Conservation (phyloP, 1,140 invertebrate species). For the Chlorops oryzae region DNA sequence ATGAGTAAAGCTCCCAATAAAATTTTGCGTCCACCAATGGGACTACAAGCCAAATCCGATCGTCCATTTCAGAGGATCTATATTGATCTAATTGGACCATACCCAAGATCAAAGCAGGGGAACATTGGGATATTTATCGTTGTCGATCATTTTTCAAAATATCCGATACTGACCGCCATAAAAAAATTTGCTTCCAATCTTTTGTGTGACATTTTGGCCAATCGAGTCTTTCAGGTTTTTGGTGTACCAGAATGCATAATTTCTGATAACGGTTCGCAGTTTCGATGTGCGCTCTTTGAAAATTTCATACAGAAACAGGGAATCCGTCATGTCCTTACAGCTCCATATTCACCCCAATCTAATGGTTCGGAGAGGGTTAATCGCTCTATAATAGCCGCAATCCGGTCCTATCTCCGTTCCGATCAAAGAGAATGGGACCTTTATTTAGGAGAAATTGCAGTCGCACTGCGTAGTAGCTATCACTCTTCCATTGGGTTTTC, state of each 20-base stretch:
- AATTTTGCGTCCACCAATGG: slow-evolving; percentile 1
- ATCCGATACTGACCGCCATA: too few species aligned
- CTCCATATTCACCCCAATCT: not conserved
- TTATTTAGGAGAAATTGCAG: slow-evolving; percentile 3
- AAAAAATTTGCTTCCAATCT: too few species aligned
- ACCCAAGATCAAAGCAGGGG: slow-evolving; percentile 10
- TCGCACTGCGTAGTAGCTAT: not conserved
- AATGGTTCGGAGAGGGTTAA: not conserved
- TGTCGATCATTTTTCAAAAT: slow-evolving; percentile 7
- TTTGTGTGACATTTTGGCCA: too few species aligned
- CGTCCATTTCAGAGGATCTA: slow-evolving; percentile 11
- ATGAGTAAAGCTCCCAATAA: not conserved
- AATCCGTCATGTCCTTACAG: slow-evolving; percentile 1
- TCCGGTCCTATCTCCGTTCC: not conserved
- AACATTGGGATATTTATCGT: slow-evolving; percentile 8
- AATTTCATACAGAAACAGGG: slow-evolving; percentile 3
- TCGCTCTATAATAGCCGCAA: not conserved
- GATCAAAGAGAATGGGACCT: slow-evolving; percentile 10
- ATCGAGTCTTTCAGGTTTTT: slow-evolving; percentile 8
- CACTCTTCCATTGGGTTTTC: slow-evolving; percentile 1
- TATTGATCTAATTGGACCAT: slow-evolving; percentile 16
- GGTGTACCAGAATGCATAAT: slow-evolving; percentile 11
- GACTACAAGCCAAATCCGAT: slow-evolving; percentile 1
- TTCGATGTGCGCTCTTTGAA: not conserved
- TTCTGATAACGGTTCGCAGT: slow-evolving; percentile 13